Percentiles rank a stretch among this genome's conserved stretches.
Evolutionary conservation across 1,140 invertebrate genomes (phyloP).

Genomic region (Microplitis mediator): DNA sequence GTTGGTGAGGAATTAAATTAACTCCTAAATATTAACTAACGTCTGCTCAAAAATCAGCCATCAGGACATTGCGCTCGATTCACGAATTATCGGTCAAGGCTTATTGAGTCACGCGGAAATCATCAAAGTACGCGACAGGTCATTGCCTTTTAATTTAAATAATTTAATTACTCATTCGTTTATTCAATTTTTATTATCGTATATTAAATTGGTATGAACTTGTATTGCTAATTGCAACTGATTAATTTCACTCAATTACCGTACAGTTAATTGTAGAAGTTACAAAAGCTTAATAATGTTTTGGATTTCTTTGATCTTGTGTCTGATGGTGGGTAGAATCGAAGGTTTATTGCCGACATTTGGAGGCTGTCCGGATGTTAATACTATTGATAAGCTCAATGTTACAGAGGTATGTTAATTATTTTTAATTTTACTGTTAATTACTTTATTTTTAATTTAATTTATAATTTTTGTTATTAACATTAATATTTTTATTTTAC

Average conservation of each 20-base stretch:
- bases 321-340: conserved; percentile 30
- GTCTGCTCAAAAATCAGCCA: not conserved
- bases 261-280: not conserved
- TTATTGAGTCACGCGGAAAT: not conserved
- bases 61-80: not conserved
- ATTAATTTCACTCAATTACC: not conserved
- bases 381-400: conserved; percentile 67
- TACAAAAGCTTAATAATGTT: conserved; percentile 1
- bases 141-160: not conserved
- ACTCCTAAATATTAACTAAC: not conserved
- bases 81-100: conserved; percentile 17
- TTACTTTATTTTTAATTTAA: not conserved
- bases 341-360: conserved; percentile 63
- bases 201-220: too few relatives aligned
- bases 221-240: too few relatives aligned
- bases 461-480: not conserved
- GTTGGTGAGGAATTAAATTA: not conserved
- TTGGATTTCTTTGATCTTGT: conserved; percentile 25
- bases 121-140: conserved; percentile 16
- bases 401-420: conserved; percentile 60
- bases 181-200: not conserved
- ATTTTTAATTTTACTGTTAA: not conserved
- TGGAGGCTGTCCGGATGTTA: conserved; percentile 69
- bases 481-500: conserved; percentile 50
- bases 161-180: not conserved